Percentiles rank a stretch among this genome's conserved stretches.
Conservation (phyloP, 2,888 invertebrate species). For the Erebia epiphron region DNA sequence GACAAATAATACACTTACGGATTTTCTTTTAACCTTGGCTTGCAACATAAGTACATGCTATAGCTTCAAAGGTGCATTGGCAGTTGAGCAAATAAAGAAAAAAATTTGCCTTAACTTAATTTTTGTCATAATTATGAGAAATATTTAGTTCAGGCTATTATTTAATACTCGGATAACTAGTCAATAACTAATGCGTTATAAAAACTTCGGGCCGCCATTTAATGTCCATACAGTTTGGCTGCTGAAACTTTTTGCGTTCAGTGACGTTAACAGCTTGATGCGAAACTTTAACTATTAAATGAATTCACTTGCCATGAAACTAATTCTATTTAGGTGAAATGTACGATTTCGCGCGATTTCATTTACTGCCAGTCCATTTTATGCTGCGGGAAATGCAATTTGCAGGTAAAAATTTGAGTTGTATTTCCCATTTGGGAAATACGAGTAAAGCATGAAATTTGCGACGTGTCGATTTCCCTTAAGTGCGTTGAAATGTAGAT, state of each 20-base stretch:
- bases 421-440: constrained; percentile 15
- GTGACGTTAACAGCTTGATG: constrained; percentile 9
- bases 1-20: no score
- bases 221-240: constrained; percentile 3
- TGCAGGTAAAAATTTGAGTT: constrained; percentile 4
- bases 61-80: no score
- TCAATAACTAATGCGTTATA: no score
- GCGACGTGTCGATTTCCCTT: background rate
- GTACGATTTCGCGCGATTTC: constrained; percentile 9
- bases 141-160: no score
- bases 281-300: constrained; percentile 17
- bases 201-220: constrained; percentile 1
- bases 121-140: no score
- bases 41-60: no score
- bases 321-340: constrained; percentile 13
- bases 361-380: background rate
- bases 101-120: no score
- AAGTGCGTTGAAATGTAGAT: background rate
- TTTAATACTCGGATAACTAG: no score
- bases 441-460: background rate
- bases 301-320: constrained; percentile 14
- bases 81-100: no score
- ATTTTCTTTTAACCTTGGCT: no score
- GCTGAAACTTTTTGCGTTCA: constrained; percentile 10
- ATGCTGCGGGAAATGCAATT: constrained; percentile 5